Base-by-base conservation (phyloP, 2,888 invertebrate genomes). In the Polydesmus complanatus region DNA sequence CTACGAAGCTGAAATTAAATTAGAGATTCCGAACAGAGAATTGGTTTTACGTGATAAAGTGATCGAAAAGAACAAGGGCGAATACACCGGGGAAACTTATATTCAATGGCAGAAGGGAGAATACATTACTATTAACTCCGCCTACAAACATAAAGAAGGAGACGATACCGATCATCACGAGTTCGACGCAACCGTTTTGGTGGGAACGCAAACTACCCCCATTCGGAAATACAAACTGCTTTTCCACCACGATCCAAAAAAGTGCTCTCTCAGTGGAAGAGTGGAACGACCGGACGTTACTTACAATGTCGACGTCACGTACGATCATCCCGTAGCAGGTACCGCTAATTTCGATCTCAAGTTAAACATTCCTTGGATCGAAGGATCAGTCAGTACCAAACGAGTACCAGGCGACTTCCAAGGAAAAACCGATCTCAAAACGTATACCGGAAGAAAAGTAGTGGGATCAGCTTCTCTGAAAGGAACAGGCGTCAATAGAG, bases 61-160 rank as follows among this genome's bases (percentile, higher is more conserved):
- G 2, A 56, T 57, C 26, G 56, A 56, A 19, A 56, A 47, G 21
- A 25, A 48, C 1, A 23, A 25, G 11, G 54, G 49, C 14, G 51
- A 58, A 1, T 61, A 49, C 50, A 50, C 21, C 22, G 61, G 61
- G 23, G 25, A 21, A 2, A 23, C 54, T 26, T 56, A 58, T 47
- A 23, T 57, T 8, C 61, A 61, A 27, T 61, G 61, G 61, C 50
- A 56, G 23, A 50, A 50, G 14, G 61, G 61, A 1, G 51, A 61
- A 27, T 48, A 3, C 5, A 27, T 57, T 27, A 56, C 2, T 26
- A 47, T 61, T 25, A 37, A 49, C 21, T 50, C n/a, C 18, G 26
- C 19, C 8, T 57, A 57, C 27, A 61, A 55, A 19, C 22, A 56
- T 23, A 60, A 60, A 23, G 22, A 25, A 19, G 50, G 26, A 3